These are phyloP conservation scores for Agrochola lychnidis DNA, from an alignment of 2,888 invertebrate genomes.

Conservation along the genomic window DNA sequence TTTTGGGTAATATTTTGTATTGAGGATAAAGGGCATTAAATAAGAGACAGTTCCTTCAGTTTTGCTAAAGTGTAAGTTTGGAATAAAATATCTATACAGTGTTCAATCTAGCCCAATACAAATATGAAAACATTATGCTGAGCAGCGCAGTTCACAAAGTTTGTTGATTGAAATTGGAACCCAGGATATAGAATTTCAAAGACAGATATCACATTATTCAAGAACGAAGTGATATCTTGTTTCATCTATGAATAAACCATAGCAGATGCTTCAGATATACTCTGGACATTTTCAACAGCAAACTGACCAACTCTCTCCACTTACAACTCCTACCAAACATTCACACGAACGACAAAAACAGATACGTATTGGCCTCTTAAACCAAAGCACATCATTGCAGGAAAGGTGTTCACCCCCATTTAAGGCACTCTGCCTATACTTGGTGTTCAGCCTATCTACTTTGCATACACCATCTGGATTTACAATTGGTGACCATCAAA, in stretches of 20 bases:
- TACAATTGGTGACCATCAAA: conserved; percentile 83
- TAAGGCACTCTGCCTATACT: conserved; percentile 79
- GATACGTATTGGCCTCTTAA: conserved; percentile 73
- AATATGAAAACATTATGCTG: neutral
- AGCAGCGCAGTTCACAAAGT: neutral
- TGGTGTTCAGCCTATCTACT: conserved; percentile 74
- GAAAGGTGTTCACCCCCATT: conserved; percentile 73
- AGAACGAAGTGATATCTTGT: neutral
- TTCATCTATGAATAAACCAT: neutral
- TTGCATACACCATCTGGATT: conserved; percentile 81
- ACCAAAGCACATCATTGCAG: conserved; percentile 74
- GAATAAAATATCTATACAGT: too few species aligned
- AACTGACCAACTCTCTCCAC: conserved; percentile 36
- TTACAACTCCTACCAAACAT: conserved; percentile 51
- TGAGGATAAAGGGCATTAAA: neutral
- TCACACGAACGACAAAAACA: conserved; percentile 70
- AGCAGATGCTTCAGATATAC: neutral
- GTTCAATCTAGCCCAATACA: neutral
- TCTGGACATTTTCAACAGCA: neutral
- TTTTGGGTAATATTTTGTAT: too few species aligned
- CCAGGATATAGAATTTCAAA: neutral
- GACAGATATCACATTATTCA: neutral
- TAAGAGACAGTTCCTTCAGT: too few species aligned
- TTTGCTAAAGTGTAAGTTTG: too few species aligned
- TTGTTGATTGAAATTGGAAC: neutral